A percentile compares a stretch with the other conserved stretches of the same genome.
These are phyloP conservation scores for Misgurnus anguillicaudatus DNA, from an alignment of 2,113 vertebrate species.

Conservation along the genomic window DNA sequence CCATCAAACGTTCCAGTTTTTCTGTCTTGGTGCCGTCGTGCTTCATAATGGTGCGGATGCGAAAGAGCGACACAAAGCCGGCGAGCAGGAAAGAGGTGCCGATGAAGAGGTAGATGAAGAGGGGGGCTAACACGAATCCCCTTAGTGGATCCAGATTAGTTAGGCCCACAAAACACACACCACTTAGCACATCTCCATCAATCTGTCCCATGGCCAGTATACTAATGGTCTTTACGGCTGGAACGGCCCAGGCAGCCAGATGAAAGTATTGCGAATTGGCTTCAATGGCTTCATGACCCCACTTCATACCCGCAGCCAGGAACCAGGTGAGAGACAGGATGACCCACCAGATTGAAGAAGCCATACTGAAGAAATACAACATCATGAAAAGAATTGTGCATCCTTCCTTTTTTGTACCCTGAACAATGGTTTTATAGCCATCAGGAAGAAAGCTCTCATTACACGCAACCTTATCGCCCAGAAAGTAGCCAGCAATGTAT, in stretches of 20 bases:
- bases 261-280: conserved; percentile 98
- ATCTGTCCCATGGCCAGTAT: conserved; percentile 97
- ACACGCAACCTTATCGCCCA: conserved; percentile 90
- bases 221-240: conserved; percentile 94
- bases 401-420: conserved; percentile 96
- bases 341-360: conserved; percentile 99
- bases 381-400: conserved; percentile 99
- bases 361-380: conserved; percentile 98
- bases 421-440: conserved; percentile 89
- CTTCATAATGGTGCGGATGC: conserved; percentile 98
- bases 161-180: conserved; percentile 93
- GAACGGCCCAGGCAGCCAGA: conserved; percentile 95
- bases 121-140: conserved; percentile 92
- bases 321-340: conserved; percentile 98
- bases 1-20: conserved; percentile 96
- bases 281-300: conserved; percentile 98
- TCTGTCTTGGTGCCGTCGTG: conserved; percentile 96
- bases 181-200: conserved; percentile 91
- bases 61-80: conserved; percentile 94
- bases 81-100: conserved; percentile 95
- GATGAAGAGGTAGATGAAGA: conserved; percentile 96
- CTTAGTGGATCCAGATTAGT: conserved; percentile 90
- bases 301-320: conserved; percentile 96
- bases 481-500: conserved; percentile 94
- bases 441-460: conserved; percentile 89